These are phyloP conservation scores for Meganola albula DNA, from an alignment of 2,888 invertebrate species.

Conservation along the genomic window DNA sequence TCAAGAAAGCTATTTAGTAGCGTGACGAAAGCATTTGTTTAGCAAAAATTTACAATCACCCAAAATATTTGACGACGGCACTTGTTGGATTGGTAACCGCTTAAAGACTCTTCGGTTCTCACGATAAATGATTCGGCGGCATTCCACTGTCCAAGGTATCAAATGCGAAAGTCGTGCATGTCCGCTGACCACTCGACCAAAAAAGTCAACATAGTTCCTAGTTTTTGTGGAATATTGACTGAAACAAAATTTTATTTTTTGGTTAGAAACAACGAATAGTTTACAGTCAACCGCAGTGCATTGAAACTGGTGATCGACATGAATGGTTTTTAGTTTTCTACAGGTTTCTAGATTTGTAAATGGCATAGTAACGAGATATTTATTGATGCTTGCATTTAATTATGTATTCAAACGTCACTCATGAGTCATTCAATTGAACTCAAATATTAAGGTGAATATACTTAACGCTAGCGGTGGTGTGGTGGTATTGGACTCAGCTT, in stretches of 20 bases:
- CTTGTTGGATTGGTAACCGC: constrained; percentile 42
- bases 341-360: too few species aligned
- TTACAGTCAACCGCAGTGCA: too few species aligned
- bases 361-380: too few species aligned
- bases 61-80: constrained; percentile 56
- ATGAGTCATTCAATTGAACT: too few species aligned
- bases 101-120: constrained; percentile 53
- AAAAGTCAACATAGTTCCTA: constrained; percentile 57
- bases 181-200: constrained; percentile 59
- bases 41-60: constrained; percentile 68
- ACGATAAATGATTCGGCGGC: constrained; percentile 67
- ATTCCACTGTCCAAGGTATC: constrained; percentile 62
- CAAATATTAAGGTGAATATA: too few species aligned
- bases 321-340: too few species aligned
- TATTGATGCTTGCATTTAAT: too few species aligned
- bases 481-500: too few species aligned
- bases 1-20: constrained; percentile 59
- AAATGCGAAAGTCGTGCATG: constrained; percentile 75
- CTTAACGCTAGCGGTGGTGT: too few species aligned
- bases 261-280: too few species aligned
- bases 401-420: too few species aligned
- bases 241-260: constrained; percentile 30
- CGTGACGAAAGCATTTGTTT: constrained; percentile 69
- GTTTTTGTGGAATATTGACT: constrained; percentile 50
- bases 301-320: too few species aligned